Base-by-base conservation (phyloP, 2,113 vertebrate species). In the Urocynchramus pylzowi region DNA sequence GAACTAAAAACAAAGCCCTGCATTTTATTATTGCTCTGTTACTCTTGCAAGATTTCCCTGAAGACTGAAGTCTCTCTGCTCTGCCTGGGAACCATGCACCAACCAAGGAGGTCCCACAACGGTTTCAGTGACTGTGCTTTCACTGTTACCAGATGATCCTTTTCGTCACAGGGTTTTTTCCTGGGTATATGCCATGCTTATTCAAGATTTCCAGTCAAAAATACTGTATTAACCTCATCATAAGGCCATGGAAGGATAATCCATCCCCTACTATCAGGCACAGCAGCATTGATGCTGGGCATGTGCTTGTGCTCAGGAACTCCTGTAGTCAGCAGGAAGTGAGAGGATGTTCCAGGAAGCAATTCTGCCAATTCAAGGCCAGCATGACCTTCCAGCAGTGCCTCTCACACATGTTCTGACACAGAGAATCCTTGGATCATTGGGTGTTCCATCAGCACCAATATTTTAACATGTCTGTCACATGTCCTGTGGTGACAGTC, bases 1-100 rank as follows among this genome's bases (percentile, higher is more conserved):
- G 89, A 90, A 82, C 64, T 88, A 9, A 84, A 96, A 92, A 65
- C 59, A 85, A 95, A 97, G 60, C 33, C 37, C 41, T 90, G 74
- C 23, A 44, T 93, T 96, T 95, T 97, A 69, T 90, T 92, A 94
- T 84, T 93, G 24, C 33, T 81, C 30, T 84, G 61, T 75, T 94
- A 80, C 74, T 88, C 67, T 88, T 81, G 41, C 59, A 94, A 75
- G 75, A 84, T 96, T 83, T 86, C 79, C 76, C 85, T 90, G 88
- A 83, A 95, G 82, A 64, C 39, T 82, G 63, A 90, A 67, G 17
- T 67, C 47, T 80, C 61, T 47, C 84, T 91, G 50, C 75, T 74
- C 16, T 65, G 67, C 59, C 79, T 93, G 68, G 50, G 82, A 91
- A 95, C 63, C 1, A 3, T 39, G 9, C 31, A 69, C 21, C 74